Base-by-base conservation (phyloP, 2,888 invertebrate genomes). In the Drosophila melanosoma region DNA sequence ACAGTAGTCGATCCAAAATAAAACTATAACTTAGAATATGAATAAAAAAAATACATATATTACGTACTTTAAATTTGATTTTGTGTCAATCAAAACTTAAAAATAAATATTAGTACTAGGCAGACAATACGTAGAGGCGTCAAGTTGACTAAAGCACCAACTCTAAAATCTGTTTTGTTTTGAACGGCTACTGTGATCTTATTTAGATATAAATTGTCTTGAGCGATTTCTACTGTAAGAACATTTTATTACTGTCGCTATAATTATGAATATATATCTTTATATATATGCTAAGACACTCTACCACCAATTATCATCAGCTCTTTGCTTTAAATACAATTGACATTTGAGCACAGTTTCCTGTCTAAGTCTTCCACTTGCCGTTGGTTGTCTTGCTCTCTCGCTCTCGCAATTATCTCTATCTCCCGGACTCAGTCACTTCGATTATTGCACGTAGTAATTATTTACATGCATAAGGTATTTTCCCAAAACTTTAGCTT, bases 231-330 rank as follows among this genome's bases (percentile, higher is more conserved):
- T 40, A 40, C 42, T 49, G 65, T 69, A 62, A 52, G 45, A 52
- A 69, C 54, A 79, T 62, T 40, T 65, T 66, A 69, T 69, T 64
- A 57, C 61, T 65, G 32, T 74, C 54, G 72, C 77, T 59, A 56
- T 26, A 26, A 5, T 51, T 51, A 26, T 35, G 26, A 26, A 8
- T 15, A 35, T 32, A 29, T 26, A 17, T 48, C 15, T 48, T 8
- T 15, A 26, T 48, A 32, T 32, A 11, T 53, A 20, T 42, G 42
- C n/a, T 45, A 7, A 42, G 3, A 42, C 20, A 6, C 12, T 15
- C 3, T 17, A 26, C n/a, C 7, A 26, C 36, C 36, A 15, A 26
- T 54, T 26, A 57, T 40, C n/a, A 54, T 40, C 10, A 29, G 29
- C 35, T 20, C 26, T 33, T 26, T 23, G 45, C 12, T 66, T 38